Conservation (phyloP, 2,113 vertebrate genomes). For the Pandion haliaetus region DNA sequence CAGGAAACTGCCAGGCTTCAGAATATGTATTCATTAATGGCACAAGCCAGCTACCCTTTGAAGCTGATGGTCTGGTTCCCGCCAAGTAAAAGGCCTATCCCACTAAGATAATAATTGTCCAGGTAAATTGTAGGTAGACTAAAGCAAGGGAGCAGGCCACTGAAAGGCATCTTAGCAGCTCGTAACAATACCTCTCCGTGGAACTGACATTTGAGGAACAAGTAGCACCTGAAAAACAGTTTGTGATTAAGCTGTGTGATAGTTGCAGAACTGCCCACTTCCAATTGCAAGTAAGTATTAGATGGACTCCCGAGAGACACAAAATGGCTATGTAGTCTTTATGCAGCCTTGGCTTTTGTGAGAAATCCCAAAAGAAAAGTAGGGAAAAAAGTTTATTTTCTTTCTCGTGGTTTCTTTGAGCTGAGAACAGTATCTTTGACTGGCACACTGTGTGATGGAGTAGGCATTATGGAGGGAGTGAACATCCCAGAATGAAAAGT, state of each 20-base stretch:
- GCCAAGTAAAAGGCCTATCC: not conserved
- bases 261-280: not conserved
- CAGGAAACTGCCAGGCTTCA: not conserved
- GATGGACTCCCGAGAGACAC: not conserved
- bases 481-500: not conserved
- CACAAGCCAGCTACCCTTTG: slow-evolving; percentile 3
- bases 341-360: not conserved
- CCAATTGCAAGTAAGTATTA: not conserved
- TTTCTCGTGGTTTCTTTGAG: not conserved
- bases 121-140: slow-evolving; percentile 9
- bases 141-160: not conserved
- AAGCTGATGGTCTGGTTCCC: not conserved
- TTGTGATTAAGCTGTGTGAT: not conserved
- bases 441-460: not conserved
- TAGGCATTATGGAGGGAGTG: not conserved
- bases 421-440: not conserved
- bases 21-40: not conserved
- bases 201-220: slow-evolving; percentile 22
- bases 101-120: slow-evolving; percentile 45
- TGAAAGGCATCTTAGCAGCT: not conserved
- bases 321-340: not conserved
- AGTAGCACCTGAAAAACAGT: not conserved
- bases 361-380: not conserved
- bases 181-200: not conserved
- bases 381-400: not conserved